Percentiles rank a stretch among this genome's conserved stretches.
Evolutionary conservation across 1,140 invertebrate species (phyloP).

Genomic region (Cecropterus lyciades): DNA sequence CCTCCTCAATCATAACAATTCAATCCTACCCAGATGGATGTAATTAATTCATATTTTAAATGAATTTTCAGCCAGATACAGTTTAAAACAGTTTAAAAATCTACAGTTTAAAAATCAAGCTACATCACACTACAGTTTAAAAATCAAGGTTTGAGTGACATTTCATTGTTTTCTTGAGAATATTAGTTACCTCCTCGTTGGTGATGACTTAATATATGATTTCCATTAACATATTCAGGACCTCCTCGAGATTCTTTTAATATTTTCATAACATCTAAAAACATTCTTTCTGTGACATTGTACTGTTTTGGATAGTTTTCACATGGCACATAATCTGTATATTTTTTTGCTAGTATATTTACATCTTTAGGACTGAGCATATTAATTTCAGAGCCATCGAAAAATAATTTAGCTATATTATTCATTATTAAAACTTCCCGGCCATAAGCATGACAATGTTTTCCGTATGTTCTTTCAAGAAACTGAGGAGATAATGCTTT

Average conservation of each 20-base stretch:
- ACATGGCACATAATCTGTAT: conserved; percentile 78
- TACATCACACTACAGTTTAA: too few relatives aligned
- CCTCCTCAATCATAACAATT: too few relatives aligned
- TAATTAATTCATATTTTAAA: too few relatives aligned
- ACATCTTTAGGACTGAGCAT: conserved; percentile 69
- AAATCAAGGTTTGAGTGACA: too few relatives aligned
- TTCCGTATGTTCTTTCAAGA: conserved; percentile 72
- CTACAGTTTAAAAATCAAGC: too few relatives aligned
- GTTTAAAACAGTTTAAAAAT: too few relatives aligned
- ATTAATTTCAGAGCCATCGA: conserved; percentile 83
- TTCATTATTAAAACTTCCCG: conserved; percentile 85
- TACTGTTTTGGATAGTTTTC: conserved; percentile 76
- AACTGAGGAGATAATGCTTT: conserved; percentile 74
- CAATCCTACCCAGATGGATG: too few relatives aligned
- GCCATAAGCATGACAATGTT: conserved; percentile 64
- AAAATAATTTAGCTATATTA: conserved; percentile 84
- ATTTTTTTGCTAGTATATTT: conserved; percentile 78
- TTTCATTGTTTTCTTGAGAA: too few relatives aligned
- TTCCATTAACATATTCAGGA: conserved; percentile 65
- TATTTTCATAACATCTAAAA: conserved; percentile 73
- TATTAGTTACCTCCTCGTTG: conserved; percentile 82
- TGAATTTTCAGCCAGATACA: too few relatives aligned
- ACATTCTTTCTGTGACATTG: conserved; percentile 75
- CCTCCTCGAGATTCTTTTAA: conserved; percentile 66
- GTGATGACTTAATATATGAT: conserved; percentile 85